Conservation (phyloP, 2,797 vertebrate species). For the Parauchenoglanis punctatus region DNA sequence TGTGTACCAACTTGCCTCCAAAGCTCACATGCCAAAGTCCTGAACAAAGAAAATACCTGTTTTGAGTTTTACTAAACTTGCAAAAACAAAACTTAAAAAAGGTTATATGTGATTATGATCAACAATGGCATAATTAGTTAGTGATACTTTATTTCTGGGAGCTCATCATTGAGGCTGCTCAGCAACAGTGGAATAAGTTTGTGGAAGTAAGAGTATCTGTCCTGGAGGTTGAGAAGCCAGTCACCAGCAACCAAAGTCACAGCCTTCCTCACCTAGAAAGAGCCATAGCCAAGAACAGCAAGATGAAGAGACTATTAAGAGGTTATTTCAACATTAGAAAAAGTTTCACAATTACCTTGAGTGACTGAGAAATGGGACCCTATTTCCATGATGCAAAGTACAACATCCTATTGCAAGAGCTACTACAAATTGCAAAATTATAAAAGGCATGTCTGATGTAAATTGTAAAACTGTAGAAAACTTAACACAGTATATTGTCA, state of each 20-base stretch:
- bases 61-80: not conserved
- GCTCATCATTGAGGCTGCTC: slow-evolving; percentile 84
- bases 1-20: slow-evolving; percentile 88
- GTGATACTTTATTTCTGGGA: slow-evolving; percentile 83
- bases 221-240: slow-evolving; percentile 87
- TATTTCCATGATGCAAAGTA: not conserved
- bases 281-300: not conserved
- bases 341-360: not conserved
- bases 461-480: not conserved
- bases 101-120: not conserved
- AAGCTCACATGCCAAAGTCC: slow-evolving; percentile 79
- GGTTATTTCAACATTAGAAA: not conserved
- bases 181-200: slow-evolving; percentile 91
- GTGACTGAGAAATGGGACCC: not conserved
- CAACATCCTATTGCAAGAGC: not conserved
- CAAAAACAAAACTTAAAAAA: not conserved
- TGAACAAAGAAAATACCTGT: slow-evolving; percentile 58
- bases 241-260: slow-evolving; percentile 83
- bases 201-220: slow-evolving; percentile 94
- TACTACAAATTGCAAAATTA: not conserved
- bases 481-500: not conserved
- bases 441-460: not conserved
- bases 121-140: not conserved
- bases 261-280: slow-evolving; percentile 84
- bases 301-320: not conserved